These are phyloP conservation scores for Tortrix viridana DNA, from an alignment of 2,888 invertebrate genomes.

Conservation along the genomic window DNA sequence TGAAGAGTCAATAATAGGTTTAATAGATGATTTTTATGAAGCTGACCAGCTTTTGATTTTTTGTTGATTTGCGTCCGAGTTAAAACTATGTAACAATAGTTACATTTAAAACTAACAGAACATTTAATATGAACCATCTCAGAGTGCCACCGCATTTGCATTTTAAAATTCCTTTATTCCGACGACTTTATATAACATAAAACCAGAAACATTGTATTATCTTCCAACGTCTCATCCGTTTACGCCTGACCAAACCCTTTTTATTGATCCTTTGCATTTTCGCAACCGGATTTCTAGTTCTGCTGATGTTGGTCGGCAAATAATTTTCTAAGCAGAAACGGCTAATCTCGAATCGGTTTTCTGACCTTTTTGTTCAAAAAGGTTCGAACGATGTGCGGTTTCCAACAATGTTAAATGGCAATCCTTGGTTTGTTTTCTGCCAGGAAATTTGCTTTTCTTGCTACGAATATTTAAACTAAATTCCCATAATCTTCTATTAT, in stretches of 20 bases:
- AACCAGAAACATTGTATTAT: neutral
- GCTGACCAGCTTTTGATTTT: no score
- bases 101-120: no score
- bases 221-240: neutral
- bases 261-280: constrained; percentile 41
- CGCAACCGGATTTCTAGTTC: constrained; percentile 34
- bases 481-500: no score
- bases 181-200: no score
- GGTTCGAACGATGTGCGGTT: constrained; percentile 26
- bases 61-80: no score
- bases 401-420: constrained; percentile 17
- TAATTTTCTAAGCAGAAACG: constrained; percentile 47
- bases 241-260: constrained; percentile 18
- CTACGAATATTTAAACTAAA: neutral
- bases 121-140: no score
- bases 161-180: no score
- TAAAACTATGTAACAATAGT: no score
- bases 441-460: neutral
- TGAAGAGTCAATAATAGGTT: no score
- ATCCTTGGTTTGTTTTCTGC: constrained; percentile 16
- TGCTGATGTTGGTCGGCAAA: constrained; percentile 43
- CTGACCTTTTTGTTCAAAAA: constrained; percentile 21
- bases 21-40: no score
- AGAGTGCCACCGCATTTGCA: no score
- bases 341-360: constrained; percentile 43